Evolutionary conservation across 2,113 vertebrate genomes (phyloP), one percentile per base, ranked within the genome.

Genomic region (Meriones unguiculatus): DNA sequence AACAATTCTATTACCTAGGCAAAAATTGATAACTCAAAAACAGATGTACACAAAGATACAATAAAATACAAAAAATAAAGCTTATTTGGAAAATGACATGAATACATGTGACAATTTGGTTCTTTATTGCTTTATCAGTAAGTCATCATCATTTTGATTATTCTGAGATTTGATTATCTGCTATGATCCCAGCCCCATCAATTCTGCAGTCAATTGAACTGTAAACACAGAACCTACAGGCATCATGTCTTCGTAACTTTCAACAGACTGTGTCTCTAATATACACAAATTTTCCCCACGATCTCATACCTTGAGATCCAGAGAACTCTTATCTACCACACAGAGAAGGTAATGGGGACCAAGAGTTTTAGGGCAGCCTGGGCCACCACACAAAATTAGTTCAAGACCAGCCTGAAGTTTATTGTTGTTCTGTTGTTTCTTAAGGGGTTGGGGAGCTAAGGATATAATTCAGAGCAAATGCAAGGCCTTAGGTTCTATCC

Each of bases 1-100:
- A 20, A 94, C 25, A 93, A 89, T 62, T 9, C 52, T 87, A 77
- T 72, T 96, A 75, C 65, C 38, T 72, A 93, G 70, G 46, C 80
- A 78, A 93, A 97, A 95, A 84, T 11, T 90, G 28, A 67, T 6
- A 78, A 17, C 2, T 72, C 22, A 93, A 87, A 96, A 97, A 69
- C 2, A 84, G 65, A 4, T 59, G 10, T 85, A 24, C 8, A 11
- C 6, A 81, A 57, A 59, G 11, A 75, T 24, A 75, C 18, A 75
- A 41, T 73, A 59, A 81, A 81, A 24, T n/a, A 59, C 5, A 82
- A 25, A 38, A 81, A 81, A 59, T 62, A 3, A 41, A 28, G 80
- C n/a, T 82, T 64, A 84, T 64, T 64, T 84, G 59, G 24, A 64
- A 84, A 84, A 84, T 64, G n/a, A 41, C 11, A 25, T 20, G 62